Percentiles rank a stretch among this genome's conserved stretches.
phyloP scores from a whole-genome alignment of 2,888 invertebrate genomes.

The Nemotelus nigrinus region DNA sequence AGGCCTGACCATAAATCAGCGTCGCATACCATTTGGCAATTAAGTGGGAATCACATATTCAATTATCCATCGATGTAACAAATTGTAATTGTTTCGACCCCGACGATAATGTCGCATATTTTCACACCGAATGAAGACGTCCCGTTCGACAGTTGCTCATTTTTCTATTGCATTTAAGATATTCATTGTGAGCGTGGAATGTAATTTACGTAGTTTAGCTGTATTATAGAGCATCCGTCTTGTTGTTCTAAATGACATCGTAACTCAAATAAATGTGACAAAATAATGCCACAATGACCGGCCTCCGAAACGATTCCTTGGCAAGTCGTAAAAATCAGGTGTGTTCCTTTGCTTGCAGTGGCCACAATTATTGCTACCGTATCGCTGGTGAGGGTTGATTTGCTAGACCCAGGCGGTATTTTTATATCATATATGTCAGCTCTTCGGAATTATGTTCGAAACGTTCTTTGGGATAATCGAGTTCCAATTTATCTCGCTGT shows the following conservation, averaged over 20 bases:
- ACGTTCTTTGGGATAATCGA: neutral
- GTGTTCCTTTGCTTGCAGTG: slow-evolving; percentile 16
- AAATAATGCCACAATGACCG: slow-evolving; percentile 29
- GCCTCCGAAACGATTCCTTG: neutral
- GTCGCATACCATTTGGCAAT: slow-evolving; percentile 31
- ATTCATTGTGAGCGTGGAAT: neutral
- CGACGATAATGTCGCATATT: slow-evolving; percentile 44
- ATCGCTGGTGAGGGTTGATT: neutral
- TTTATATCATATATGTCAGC: neutral
- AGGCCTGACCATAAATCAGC: slow-evolving; percentile 23
- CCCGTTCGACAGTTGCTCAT: slow-evolving; percentile 34
- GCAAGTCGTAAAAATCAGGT: slow-evolving; percentile 31
- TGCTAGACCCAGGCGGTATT: neutral
- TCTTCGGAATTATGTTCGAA: neutral
- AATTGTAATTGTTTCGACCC: slow-evolving; percentile 50
- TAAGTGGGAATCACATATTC: slow-evolving; percentile 32
- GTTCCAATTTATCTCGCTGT: neutral
- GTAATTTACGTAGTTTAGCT: neutral
- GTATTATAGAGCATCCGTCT: neutral
- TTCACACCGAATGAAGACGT: slow-evolving; percentile 6
- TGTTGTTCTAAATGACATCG: neutral
- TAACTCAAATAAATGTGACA: slow-evolving; percentile 44
- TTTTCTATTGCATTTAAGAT: slow-evolving; percentile 10
- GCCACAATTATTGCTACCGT: neutral
- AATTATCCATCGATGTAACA: slow-evolving; percentile 48